A percentile compares a stretch with the other conserved stretches of the same genome.
Evolutionary conservation across 2,113 vertebrate species (phyloP).

Genomic region (Brienomyrus longianalis): DNA sequence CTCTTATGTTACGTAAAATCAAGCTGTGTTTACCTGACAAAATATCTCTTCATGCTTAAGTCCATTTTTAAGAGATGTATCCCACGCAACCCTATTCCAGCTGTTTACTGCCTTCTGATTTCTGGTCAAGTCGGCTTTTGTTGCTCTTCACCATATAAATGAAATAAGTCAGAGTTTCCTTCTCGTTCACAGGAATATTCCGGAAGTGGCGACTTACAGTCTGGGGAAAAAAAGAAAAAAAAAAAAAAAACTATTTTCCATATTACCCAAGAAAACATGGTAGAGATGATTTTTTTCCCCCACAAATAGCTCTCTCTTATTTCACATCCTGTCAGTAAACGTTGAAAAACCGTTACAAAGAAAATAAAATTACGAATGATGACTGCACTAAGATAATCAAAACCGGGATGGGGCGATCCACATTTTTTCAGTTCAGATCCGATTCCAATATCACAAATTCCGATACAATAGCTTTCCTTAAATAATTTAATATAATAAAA

Average conservation of each 20-base stretch:
- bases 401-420: not conserved
- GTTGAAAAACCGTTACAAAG: not conserved
- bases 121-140: slow-evolving; percentile 94
- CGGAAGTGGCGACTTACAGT: slow-evolving; percentile 98
- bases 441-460: too few relatives aligned
- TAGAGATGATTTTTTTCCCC: not conserved
- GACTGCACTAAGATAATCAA: not conserved
- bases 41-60: slow-evolving; percentile 12
- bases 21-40: not conserved
- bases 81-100: slow-evolving; percentile 64
- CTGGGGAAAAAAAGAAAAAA: slow-evolving; percentile 46
- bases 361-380: not conserved
- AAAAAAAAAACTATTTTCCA: not conserved
- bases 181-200: slow-evolving; percentile 96
- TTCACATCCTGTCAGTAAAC: not conserved
- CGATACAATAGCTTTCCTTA: too few relatives aligned
- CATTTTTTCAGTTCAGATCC: too few relatives aligned
- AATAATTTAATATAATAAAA: too few relatives aligned
- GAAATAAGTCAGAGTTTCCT: slow-evolving; percentile 95
- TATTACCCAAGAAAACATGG: not conserved
- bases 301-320: not conserved
- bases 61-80: not conserved
- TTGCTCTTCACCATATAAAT: slow-evolving; percentile 99
- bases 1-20: not conserved
- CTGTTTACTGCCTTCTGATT: slow-evolving; percentile 78